Base-by-base conservation (phyloP, 2,113 vertebrate species). In the Nanorana parkeri region DNA sequence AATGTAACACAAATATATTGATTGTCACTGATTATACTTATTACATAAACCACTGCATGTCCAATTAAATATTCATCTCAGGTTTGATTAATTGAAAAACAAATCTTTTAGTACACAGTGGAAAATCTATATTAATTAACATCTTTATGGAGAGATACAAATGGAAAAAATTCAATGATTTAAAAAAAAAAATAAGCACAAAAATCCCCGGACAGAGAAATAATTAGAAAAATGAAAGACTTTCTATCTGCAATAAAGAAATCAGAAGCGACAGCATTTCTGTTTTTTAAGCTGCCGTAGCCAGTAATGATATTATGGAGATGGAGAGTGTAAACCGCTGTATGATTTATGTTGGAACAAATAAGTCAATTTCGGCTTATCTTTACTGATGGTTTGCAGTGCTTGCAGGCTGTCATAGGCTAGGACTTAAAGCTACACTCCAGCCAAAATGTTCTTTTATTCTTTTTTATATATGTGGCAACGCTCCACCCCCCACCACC, bases 81-180 rank as follows among this genome's bases (percentile, higher is more conserved):
- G 1, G 54, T 56, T 73, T 73, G 69, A 73, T 73, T 73, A 56
- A 73, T 55, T 29, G 69, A 56, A 56, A 73, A 55, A 58, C 69
- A 73, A 73, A 73, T 73, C 68, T 72, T 55, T 72, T 55, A 47
- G 24, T 58, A 73, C 52, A 32, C 69, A 58, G 52, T 17, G 52
- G 69, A 56, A 29, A 32, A 73, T 73, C 69, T 8, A 73, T 73
- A 73, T 73, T 69, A 73, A 73, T 56, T 73, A 73, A 58, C 69
- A 58, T 73, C 24, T 56, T 73, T 56, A 73, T 28, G 28, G 56
- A 56, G 69, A 73, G 69, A 20, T 26, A 21, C 69, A 73, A 47
- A 47, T 29, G 29, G 29, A 54, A 58, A 58, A 28, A 73, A 69
- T 69, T 52, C 47, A 11, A 55, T 29, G 24, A 56, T 56, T 58